Evolutionary conservation across 2,113 vertebrate species (phyloP).

Genomic region (Microcebus ravelobensis): DNA sequence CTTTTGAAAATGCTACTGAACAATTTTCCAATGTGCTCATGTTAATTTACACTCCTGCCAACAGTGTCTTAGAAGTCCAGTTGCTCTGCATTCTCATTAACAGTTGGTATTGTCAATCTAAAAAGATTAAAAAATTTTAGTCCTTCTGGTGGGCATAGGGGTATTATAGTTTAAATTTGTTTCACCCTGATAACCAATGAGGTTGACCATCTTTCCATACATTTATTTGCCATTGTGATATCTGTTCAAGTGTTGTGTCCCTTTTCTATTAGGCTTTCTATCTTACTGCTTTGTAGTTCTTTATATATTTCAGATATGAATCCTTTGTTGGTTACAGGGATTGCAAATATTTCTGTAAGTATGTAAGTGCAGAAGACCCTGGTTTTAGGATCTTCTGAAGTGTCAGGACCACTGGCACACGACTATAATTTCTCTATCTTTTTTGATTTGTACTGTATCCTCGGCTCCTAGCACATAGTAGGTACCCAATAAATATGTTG

Average conservation of each 20-base stretch:
- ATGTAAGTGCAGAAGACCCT: neutral
- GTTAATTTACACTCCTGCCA: conserved; percentile 10
- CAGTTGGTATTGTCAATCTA: neutral
- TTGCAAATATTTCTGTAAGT: neutral
- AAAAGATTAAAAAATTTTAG: conserved; percentile 3
- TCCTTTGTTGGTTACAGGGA: conserved; percentile 6
- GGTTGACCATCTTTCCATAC: neutral
- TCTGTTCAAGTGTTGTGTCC: conserved; percentile 18
- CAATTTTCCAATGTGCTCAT: conserved; percentile 15
- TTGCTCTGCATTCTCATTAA: neutral
- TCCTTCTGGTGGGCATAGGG: neutral
- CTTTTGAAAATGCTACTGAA: conserved; percentile 17
- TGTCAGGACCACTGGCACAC: neutral
- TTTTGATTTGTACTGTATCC: conserved; percentile 5
- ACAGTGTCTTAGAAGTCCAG: neutral
- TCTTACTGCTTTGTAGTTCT: neutral
- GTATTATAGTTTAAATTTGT: neutral
- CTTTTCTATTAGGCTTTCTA: neutral
- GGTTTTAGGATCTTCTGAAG: neutral
- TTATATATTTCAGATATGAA: conserved; percentile 17
- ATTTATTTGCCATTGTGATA: neutral
- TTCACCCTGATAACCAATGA: neutral
- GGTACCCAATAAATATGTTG: neutral
- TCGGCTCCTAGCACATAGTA: neutral
- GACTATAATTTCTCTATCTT: neutral